Evolutionary conservation across 2,797 vertebrate species (phyloP), one percentile per base, ranked within the genome.

Genomic region (Hapalemur alaotrensis): DNA sequence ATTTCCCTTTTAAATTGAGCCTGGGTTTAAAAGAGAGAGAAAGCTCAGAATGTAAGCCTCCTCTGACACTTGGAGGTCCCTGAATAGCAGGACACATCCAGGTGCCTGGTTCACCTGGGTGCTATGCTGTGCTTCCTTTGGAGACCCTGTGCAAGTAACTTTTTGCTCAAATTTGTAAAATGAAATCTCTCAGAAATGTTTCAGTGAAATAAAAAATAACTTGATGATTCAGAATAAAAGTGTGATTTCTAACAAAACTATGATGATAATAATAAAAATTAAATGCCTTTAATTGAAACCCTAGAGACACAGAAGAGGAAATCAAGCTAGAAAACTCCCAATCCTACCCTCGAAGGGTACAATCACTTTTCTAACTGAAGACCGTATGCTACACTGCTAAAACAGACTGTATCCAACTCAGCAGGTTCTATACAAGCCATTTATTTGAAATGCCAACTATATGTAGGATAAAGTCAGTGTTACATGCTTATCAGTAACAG

Each of bases 401-500:
- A 91, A 98, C 79, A 98, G 96, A 98, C 57, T 35, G 48, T 25
- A 67, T 17, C 84, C 96, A 70, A 98, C 96, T 89, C 97, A 38
- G 25, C 63, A 90, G 28, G 1, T 99, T 99, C 98, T 99, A 99
- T 98, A 99, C 99, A 99, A 99, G 99, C 99, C 98, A 98, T 99
- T 99, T 99, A 99, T 99, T 99, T 98, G 98, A 99, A 99, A 99
- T 98, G 98, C 99, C 99, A 99, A 98, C 98, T 99, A 98, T 98
- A 98, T 96, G 99, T 98, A 99, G 98, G 98, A 98, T 99, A 99
- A 99, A 99, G 98, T 99, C 98, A 98, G 98, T 99, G 99, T 99
- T 99, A 99, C 99, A 99, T 99, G 99, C 99, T 98, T 98, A 97
- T 99, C 98, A 98, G 99, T 98, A 99, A 99, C 99, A 98, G 99